Conservation (phyloP, 2,888 invertebrate species). For the Bimastos eiseni region DNA sequence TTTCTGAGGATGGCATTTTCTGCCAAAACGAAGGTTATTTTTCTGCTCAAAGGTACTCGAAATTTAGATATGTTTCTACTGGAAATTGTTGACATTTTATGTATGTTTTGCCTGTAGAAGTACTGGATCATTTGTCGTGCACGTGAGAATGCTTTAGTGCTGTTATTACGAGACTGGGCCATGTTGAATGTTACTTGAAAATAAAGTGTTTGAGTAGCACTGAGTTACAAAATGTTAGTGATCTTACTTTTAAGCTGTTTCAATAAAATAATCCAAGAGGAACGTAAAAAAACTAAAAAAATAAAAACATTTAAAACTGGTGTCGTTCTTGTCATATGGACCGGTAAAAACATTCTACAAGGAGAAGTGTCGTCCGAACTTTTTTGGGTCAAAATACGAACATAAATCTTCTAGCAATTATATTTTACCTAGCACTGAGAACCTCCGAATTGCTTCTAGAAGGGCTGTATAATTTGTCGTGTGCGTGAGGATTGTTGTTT, state of each 20-base stretch:
- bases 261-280: background rate
- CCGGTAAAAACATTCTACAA: background rate
- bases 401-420: too few relatives aligned
- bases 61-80: background rate
- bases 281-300: background rate
- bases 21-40: background rate
- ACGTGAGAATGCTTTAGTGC: background rate
- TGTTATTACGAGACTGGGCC: background rate
- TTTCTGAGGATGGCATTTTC: background rate
- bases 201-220: background rate
- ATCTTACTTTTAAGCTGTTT: background rate
- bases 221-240: background rate
- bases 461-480: too few relatives aligned
- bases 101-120: background rate
- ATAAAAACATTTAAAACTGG: background rate
- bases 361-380: too few relatives aligned
- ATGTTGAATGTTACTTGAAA: constrained; percentile 13
- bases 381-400: too few relatives aligned
- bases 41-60: background rate
- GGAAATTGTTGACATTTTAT: constrained; percentile 2
- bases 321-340: background rate
- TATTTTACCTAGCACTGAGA: too few relatives aligned
- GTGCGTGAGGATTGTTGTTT: too few relatives aligned
- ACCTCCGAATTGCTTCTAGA: too few relatives aligned
- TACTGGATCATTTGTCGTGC: background rate